Conservation (phyloP, 2,797 vertebrate species). For the Hypotaenidia okinawae region DNA sequence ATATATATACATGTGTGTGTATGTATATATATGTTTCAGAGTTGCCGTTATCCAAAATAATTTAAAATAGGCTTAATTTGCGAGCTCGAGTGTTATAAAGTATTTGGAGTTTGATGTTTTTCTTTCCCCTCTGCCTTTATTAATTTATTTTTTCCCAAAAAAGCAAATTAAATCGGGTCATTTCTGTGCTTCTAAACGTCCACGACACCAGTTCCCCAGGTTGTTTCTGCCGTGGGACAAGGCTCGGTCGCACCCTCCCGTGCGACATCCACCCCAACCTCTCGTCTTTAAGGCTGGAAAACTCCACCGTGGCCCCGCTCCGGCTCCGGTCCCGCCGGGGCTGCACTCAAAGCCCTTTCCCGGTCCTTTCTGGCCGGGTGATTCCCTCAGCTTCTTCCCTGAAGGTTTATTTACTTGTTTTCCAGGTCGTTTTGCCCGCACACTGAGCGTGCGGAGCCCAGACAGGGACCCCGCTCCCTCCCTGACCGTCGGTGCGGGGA, state of each 20-base stretch:
- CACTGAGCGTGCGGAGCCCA: background rate
- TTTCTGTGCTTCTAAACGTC: background rate
- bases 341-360: background rate
- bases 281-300: background rate
- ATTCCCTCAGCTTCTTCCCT: background rate
- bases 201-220: accelerated
- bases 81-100: accelerated
- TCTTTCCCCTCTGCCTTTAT: background rate
- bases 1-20: too few relatives aligned
- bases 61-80: background rate
- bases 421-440: accelerated
- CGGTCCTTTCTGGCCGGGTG: background rate
- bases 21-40: too few relatives aligned
- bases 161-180: accelerated
- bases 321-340: too few relatives aligned
- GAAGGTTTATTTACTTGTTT: background rate
- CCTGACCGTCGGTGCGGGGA: background rate
- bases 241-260: background rate
- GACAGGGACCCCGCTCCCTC: background rate
- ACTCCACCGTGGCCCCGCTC: accelerated
- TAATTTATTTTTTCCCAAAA: background rate
- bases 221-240: background rate
- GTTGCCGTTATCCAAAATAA: background rate
- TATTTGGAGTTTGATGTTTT: accelerated
- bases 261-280: background rate